A percentile compares a stretch with the other conserved stretches of the same genome.
These are phyloP conservation scores for Polymixis flavicincta DNA, from an alignment of 2,888 invertebrate species.

Conservation along the genomic window DNA sequence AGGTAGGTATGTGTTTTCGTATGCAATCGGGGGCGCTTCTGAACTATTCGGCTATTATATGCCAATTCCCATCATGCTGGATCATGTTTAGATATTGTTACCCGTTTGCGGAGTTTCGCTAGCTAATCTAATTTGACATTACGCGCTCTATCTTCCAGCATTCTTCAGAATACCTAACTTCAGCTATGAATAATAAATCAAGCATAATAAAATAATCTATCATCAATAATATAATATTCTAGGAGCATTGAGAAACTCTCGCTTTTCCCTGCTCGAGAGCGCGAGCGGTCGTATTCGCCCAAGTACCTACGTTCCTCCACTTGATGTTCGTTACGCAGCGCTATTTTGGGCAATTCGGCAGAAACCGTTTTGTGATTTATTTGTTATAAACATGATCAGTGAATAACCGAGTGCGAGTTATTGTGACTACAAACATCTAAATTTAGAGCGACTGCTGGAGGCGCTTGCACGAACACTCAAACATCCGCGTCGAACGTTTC, in stretches of 20 bases:
- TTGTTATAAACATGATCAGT: conserved; percentile 86
- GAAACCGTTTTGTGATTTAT: conserved; percentile 82
- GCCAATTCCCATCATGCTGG: background rate
- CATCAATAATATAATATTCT: background rate
- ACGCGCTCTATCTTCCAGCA: background rate
- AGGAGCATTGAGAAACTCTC: background rate
- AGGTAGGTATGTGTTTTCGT: too few relatives aligned
- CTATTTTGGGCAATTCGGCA: conserved; percentile 77
- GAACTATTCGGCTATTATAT: too few relatives aligned
- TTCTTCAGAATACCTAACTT: background rate
- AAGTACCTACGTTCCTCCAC: conserved; percentile 27
- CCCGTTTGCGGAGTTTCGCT: background rate
- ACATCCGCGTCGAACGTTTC: conserved; percentile 41
- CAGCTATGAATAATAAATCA: background rate
- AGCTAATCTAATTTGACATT: background rate
- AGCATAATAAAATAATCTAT: too few relatives aligned
- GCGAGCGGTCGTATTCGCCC: background rate
- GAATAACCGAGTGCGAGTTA: conserved; percentile 80
- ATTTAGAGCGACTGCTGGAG: conserved; percentile 78
- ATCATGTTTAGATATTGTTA: background rate
- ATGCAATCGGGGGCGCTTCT: too few relatives aligned
- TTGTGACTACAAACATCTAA: conserved; percentile 79
- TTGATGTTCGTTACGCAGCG: conserved; percentile 62
- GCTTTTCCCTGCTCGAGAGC: background rate
- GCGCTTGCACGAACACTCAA: conserved; percentile 71